Evolutionary conservation across 2,797 vertebrate species (phyloP).

Genomic region (Tamandua tetradactyla): DNA sequence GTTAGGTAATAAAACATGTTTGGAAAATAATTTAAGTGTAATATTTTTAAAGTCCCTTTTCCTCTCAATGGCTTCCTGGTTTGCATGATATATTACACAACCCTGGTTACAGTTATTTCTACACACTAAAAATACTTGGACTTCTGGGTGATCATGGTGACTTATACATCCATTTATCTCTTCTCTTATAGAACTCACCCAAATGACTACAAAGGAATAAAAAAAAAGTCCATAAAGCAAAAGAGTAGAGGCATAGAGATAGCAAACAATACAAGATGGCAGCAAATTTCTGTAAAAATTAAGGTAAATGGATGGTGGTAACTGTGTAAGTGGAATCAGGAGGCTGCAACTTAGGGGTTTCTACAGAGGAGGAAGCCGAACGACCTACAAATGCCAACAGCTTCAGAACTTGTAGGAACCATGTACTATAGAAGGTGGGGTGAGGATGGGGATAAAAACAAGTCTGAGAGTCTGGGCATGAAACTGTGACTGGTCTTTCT

Average conservation of each 20-base stretch:
- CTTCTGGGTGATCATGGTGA: neutral
- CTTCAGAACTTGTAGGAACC: neutral
- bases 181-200: neutral
- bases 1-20: neutral
- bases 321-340: neutral
- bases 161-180: neutral
- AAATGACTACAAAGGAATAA: neutral
- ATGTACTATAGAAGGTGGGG: no score
- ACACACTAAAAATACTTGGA: neutral
- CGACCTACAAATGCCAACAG: neutral
- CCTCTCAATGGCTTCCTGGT: neutral
- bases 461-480: neutral
- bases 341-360: neutral
- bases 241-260: neutral
- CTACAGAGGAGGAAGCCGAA: neutral
- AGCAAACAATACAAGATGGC: neutral
- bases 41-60: neutral
- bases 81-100: conserved; percentile 15
- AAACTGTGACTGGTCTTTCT: neutral
- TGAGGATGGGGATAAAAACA: neutral
- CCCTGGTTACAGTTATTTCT: neutral
- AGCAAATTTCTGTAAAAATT: neutral
- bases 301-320: neutral
- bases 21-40: neutral
- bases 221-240: neutral